These are phyloP conservation scores for Esperia sulphurella DNA, from an alignment of 2,888 invertebrate genomes.

Conservation along the genomic window DNA sequence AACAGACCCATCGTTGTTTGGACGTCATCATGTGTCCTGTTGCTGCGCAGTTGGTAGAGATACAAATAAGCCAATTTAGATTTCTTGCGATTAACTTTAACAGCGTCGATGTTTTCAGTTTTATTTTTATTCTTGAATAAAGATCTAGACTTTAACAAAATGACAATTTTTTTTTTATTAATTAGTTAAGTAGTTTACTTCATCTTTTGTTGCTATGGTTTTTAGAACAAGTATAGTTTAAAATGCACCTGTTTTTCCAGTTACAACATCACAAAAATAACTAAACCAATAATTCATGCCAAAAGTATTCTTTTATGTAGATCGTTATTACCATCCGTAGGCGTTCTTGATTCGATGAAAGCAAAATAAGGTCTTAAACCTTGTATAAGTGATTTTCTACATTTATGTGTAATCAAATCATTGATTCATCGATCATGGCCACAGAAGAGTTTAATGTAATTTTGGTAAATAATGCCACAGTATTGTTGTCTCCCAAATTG, in stretches of 20 bases:
- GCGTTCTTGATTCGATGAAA: conserved; percentile 2
- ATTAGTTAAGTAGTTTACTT: too few relatives aligned
- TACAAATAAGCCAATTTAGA: neutral
- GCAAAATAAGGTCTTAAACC: neutral
- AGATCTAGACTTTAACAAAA: too few relatives aligned
- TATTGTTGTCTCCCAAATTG: conserved; percentile 40
- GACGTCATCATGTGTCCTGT: conserved; percentile 12
- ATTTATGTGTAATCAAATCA: neutral
- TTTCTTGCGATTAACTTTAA: neutral
- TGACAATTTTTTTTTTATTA: too few relatives aligned
- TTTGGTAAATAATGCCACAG: conserved; percentile 17
- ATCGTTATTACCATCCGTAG: conserved; percentile 4
- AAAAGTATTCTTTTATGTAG: conserved; percentile 8
- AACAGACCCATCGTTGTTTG: conserved; percentile 47
- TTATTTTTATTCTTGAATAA: too few relatives aligned
- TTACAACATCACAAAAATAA: conserved; percentile 5
- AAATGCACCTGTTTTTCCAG: conserved; percentile 1
- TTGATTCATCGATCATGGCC: neutral
- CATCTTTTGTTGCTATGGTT: too few relatives aligned
- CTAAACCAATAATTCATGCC: neutral
- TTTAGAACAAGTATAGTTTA: too few relatives aligned
- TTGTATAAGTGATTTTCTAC: neutral
- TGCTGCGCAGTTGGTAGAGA: neutral
- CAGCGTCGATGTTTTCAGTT: too few relatives aligned
- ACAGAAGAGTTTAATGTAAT: neutral